Evolutionary conservation across 2,797 vertebrate species (phyloP).

Genomic region (Austrolebias charrua): DNA sequence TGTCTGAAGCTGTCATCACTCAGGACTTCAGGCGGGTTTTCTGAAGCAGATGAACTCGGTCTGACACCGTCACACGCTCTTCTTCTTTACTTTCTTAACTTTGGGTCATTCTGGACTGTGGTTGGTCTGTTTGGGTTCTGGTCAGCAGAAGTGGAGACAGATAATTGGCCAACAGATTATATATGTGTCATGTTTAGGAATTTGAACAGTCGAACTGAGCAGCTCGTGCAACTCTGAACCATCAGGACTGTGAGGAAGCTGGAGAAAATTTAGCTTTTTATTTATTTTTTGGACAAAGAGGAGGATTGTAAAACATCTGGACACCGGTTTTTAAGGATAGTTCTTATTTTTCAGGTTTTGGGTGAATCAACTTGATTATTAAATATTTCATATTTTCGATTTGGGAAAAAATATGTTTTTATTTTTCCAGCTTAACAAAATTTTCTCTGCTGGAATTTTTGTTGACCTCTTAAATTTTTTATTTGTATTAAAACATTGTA

Average conservation of each 20-base stretch:
- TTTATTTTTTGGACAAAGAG: background rate
- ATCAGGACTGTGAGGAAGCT: background rate
- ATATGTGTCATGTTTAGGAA: background rate
- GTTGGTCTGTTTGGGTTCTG: slow-evolving; percentile 20
- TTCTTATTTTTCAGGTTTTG: background rate
- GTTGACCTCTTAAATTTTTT: too few relatives aligned
- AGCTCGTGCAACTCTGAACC: background rate
- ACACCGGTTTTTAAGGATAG: background rate
- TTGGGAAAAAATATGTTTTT: background rate
- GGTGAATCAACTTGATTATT: background rate
- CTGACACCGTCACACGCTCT: background rate
- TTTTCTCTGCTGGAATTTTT: background rate
- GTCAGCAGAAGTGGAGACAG: slow-evolving; percentile 6
- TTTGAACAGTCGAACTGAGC: background rate
- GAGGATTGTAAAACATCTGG: background rate
- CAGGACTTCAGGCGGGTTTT: slow-evolving; percentile 22
- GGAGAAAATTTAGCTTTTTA: background rate
- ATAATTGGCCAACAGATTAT: slow-evolving; percentile 35
- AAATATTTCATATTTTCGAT: background rate
- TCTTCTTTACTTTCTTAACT: background rate
- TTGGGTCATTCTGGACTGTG: background rate
- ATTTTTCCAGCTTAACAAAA: too few relatives aligned
- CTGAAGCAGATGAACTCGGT: slow-evolving; percentile 26
- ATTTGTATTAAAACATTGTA: too few relatives aligned
- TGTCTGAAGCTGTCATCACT: slow-evolving; percentile 1